These are phyloP conservation scores for Antedon mediterranea DNA, from an alignment of 53 echinoderm and acorn worm genomes.

Conservation along the genomic window DNA sequence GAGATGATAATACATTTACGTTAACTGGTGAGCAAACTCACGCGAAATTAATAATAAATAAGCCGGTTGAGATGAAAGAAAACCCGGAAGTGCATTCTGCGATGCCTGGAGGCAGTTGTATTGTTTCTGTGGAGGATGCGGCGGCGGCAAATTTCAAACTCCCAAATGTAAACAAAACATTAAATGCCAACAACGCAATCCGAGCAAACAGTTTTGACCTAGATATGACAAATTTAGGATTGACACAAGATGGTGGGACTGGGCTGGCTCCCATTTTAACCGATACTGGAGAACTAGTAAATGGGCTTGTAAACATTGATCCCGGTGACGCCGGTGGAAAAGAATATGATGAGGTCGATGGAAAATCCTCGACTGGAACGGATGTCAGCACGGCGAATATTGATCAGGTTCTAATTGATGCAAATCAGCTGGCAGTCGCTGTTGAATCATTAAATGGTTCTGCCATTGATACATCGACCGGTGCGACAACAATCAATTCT, in stretches of 20 bases:
- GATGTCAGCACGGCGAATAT: neutral
- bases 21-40: neutral
- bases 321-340: too few relatives aligned
- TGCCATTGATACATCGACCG: neutral
- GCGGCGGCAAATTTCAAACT: neutral
- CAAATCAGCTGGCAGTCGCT: neutral
- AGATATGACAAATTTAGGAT: neutral
- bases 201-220: neutral
- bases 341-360: neutral
- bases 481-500: neutral
- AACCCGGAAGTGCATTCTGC: neutral
- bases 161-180: neutral
- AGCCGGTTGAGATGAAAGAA: neutral
- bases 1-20: neutral
- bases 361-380: neutral
- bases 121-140: neutral
- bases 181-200: neutral
- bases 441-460: neutral
- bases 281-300: neutral
- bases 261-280: neutral
- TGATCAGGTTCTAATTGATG: neutral
- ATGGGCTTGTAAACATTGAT: too few relatives aligned
- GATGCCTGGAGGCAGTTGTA: neutral
- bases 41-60: neutral
- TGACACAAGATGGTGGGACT: neutral